Evolutionary conservation across 37 sponge, comb jelly and placozoan genomes (phyloP).

Genomic region (Theonella swinhoei): DNA sequence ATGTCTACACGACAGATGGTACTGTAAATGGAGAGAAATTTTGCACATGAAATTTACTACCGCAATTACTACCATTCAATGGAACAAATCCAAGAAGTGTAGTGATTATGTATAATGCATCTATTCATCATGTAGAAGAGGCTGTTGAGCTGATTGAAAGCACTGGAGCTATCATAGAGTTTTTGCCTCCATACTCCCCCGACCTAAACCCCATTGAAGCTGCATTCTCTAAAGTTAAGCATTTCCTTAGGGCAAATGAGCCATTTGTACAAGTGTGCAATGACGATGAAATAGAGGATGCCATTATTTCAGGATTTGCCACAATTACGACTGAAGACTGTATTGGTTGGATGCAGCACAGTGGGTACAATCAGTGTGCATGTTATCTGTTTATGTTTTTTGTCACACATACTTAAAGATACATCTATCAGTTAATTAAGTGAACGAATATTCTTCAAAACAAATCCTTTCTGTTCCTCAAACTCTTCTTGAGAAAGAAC

Average conservation of each 20-base stretch:
- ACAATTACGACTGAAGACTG: conserved; percentile 8
- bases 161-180: not conserved
- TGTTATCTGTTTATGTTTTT: not conserved
- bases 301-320: conserved; percentile 7
- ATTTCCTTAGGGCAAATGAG: not conserved
- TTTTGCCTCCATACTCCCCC: conserved; percentile 27
- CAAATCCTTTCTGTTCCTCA: not conserved
- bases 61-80: conserved; percentile 14
- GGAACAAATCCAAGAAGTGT: conserved; percentile 1
- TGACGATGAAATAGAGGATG: conserved; percentile 2
- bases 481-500: not conserved
- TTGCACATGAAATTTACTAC: not conserved
- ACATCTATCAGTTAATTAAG: not conserved
- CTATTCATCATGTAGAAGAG: not conserved
- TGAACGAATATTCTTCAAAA: not conserved
- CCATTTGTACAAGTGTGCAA: not conserved
- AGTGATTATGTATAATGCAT: conserved; percentile 8
- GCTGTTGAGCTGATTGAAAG: not conserved
- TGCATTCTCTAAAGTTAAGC: conserved; percentile 13
- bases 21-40: conserved; percentile 13
- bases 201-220: conserved; percentile 12
- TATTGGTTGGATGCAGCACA: not conserved
- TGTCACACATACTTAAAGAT: not conserved
- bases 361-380: conserved; percentile 5
- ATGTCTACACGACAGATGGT: not conserved